Base-by-base conservation (phyloP, 2,888 invertebrate species). In the Cyclophora punctaria region DNA sequence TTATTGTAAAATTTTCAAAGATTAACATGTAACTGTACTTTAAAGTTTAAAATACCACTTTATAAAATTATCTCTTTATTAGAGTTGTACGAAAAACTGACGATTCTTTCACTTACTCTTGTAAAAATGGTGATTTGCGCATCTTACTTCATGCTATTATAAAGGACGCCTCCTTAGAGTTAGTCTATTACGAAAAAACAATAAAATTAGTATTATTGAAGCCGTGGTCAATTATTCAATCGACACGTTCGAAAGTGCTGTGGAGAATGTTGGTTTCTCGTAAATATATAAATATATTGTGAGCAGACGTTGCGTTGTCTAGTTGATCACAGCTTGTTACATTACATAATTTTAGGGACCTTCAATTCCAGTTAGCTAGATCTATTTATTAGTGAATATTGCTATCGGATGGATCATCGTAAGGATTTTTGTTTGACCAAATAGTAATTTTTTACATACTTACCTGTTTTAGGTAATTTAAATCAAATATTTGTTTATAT, bases 331-430 rank as follows among this genome's bases (percentile, higher is more conserved):
- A 66, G 83, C 78, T 83, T 75, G 69, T 69, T 81, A 78, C 80
- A 79, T 78, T 83, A 83, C 80, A 83, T 88, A 88, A 85, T 87
- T 86, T 81, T 87, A 87, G 88, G 88, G 87, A 87, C 88, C 87
- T 87, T 85, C 78, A 87, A 86, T 87, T 87, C 87, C 87, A 86
- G 75, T 86, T 87, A 87, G 86, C 78, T 87, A 86, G 84, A 82
- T 85, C 82, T 85, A 86, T 83, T 80, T 84, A 85, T 83, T 85
- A 87, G 84, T 79, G 63, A 76, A 78, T 78, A 80, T 78, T 74
- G 71, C 80, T 73, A 54, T 78, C 78, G 78, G 83, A 74, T 80
- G 84, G 79, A 83, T 83, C 83, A 76, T 72, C 67, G 62, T 64
- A 69, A 65, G 64, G 75, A 72, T 78, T 82, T 82, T 82, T 81